phyloP scores from a whole-genome alignment of 2,888 invertebrate genomes.

The Scaptomyza polygonia region DNA sequence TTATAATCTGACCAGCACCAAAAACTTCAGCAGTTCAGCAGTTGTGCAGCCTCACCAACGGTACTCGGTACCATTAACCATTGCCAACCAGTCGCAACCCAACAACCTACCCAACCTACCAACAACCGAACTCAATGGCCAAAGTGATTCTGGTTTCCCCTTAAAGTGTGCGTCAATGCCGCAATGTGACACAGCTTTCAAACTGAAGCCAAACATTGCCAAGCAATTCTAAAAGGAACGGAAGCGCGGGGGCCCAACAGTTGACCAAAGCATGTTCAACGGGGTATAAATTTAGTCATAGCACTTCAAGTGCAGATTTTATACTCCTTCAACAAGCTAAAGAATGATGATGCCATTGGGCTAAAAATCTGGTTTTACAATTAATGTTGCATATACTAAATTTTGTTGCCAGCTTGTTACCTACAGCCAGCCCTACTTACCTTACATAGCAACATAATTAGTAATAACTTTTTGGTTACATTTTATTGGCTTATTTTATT shows the following conservation, averaged over 20 bases:
- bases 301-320: slow-evolving; percentile 9
- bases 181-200: slow-evolving; percentile 26
- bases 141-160: slow-evolving; percentile 19
- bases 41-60: background rate
- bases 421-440: background rate
- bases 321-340: background rate
- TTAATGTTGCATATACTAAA: background rate
- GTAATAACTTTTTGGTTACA: background rate
- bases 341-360: slow-evolving; percentile 1
- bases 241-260: background rate
- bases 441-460: no score
- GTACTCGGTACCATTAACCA: slow-evolving; percentile 3
- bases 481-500: background rate
- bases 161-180: slow-evolving; percentile 12
- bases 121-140: slow-evolving; percentile 25
- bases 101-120: background rate
- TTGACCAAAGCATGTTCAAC: background rate
- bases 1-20: slow-evolving; percentile 18
- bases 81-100: background rate
- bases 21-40: background rate
- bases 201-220: slow-evolving; percentile 7
- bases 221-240: background rate
- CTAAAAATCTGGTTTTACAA: background rate
- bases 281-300: slow-evolving; percentile 5
- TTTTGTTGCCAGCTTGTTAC: background rate